Percentiles rank a stretch among this genome's conserved stretches.
Conservation (phyloP, 2,797 vertebrate genomes). For the Rhyacichthys aspro region DNA sequence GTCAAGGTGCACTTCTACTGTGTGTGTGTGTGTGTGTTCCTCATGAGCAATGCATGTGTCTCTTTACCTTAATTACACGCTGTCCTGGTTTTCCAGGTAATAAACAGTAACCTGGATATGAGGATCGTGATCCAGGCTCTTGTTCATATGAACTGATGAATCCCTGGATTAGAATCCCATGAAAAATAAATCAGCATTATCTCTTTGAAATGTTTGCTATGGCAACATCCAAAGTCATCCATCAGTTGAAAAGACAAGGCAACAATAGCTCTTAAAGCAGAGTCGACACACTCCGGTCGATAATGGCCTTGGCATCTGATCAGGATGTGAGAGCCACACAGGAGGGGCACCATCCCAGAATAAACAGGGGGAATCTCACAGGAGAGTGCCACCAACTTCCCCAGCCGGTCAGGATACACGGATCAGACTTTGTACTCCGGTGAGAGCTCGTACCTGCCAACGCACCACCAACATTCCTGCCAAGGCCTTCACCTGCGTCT, state of each 20-base stretch:
- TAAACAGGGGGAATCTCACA: conserved; percentile 45
- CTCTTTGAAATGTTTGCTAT: conserved; percentile 19
- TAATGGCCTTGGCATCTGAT: conserved; percentile 15
- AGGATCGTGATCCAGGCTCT: conserved; percentile 5
- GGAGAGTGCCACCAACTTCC: conserved; percentile 33
- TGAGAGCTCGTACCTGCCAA: conserved; percentile 38
- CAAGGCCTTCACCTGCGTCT: conserved; percentile 12
- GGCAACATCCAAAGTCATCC: conserved; percentile 8
- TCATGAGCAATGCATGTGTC: conserved; percentile 55
- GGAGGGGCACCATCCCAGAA: conserved; percentile 18
- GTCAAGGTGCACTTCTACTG: conserved; percentile 43
- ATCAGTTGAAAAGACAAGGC: conserved; percentile 1
- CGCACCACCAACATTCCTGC: conserved; percentile 59
- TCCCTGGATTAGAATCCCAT: conserved; percentile 22
- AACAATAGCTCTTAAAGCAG: neutral
- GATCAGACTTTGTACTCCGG: conserved; percentile 1
- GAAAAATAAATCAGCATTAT: neutral
- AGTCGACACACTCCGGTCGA: conserved; percentile 6
- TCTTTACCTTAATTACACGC: conserved; percentile 33
- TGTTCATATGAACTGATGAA: neutral
- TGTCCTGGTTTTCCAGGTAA: conserved; percentile 40
- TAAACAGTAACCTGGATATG: conserved; percentile 20
- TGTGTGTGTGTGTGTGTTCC: conserved; percentile 18
- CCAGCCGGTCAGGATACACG: conserved; percentile 19
- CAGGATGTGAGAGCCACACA: conserved; percentile 20